Evolutionary conservation across 2,113 vertebrate genomes (phyloP), one percentile per base, ranked within the genome.

Genomic region (Trogon melanurus): DNA sequence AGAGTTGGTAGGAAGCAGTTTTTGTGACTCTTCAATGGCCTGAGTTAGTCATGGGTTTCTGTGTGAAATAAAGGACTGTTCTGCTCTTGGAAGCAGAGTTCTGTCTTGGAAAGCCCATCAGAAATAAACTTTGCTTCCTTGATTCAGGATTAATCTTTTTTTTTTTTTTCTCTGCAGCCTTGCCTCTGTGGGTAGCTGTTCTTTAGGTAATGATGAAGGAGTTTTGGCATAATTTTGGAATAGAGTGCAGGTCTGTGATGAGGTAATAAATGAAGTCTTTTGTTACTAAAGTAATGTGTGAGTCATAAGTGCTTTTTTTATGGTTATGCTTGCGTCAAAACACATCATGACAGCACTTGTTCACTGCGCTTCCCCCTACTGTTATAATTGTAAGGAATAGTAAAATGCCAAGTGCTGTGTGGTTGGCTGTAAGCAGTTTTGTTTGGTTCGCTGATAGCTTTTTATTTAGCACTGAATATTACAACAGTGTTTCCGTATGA

Each of bases 31-130:
- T 56, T 95, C 88, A 92, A 64, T 94, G 72, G 48, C 54, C 67
- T 88, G 85, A 88, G 87, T 95, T 97, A 95, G 94, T 93, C 74
- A 91, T 95, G 85, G 85, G 45, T 94, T 93, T 93, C 60, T 89
- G 60, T 79, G 93, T 91, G 71, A 88, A 90, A 88, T 93, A 71
- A 83, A 78, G 48, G 85, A 12, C 78, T 90, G 48, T 78, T 90
- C 75, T 85, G 82, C 75, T 83, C 79, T 90, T 83, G 79, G 79
- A 78, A 91, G 64, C 85, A n/a, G 83, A 80, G 79, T 62, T 93
- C 60, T 93, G 34, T 53, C 79, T 85, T 85, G 79, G 89, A 94
- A 93, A 96, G 67, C 45, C 57, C 11, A 9, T 82, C 82, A 90
- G 25, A 96, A 93, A 88, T 86, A 91, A 79, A 78, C 88, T 58